phyloP scores from a whole-genome alignment of 2,113 vertebrate genomes.

The Cryptomyrus ogoouensis region DNA sequence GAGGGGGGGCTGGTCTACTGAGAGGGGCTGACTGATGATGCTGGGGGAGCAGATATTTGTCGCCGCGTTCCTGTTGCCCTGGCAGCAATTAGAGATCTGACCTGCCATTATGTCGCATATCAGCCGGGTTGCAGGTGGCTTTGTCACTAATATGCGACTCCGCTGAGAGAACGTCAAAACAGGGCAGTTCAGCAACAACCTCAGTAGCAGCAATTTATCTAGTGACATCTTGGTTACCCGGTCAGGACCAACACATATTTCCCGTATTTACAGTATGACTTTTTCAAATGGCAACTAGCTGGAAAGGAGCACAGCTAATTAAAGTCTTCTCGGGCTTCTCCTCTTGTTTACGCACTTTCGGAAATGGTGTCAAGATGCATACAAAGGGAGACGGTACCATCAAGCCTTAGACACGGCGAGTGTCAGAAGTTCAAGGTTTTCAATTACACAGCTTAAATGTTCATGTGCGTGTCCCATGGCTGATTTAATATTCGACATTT shows the following conservation, averaged over 20 bases:
- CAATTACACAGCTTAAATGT: constrained; percentile 63
- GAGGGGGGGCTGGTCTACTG: constrained; percentile 65
- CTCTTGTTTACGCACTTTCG: constrained; percentile 29
- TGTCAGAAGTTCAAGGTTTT: constrained; percentile 63
- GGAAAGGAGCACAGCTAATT: not conserved
- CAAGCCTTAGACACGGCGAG: constrained; percentile 44
- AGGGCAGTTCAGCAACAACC: not conserved
- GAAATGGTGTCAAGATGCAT: constrained; percentile 32
- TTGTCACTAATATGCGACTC: not conserved
- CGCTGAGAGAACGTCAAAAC: not conserved
- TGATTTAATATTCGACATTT: constrained; percentile 84
- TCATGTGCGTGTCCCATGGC: constrained; percentile 65
- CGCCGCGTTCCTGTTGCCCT: constrained; percentile 33
- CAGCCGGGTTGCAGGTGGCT: not conserved
- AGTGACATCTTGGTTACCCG: not conserved
- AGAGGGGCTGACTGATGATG: constrained; percentile 81
- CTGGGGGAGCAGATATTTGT: constrained; percentile 48
- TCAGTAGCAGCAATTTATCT: not conserved
- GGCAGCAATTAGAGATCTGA: constrained; percentile 5
- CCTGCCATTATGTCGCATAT: constrained; percentile 6
- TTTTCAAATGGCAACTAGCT: not conserved
- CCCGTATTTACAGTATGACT: not conserved
- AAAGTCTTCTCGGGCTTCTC: not conserved
- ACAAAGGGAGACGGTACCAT: constrained; percentile 39
- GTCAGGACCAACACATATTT: not conserved